Evolutionary conservation across 2,113 vertebrate genomes (phyloP), one percentile per base, ranked within the genome.

Genomic region (Amblyopsis rosae): DNA sequence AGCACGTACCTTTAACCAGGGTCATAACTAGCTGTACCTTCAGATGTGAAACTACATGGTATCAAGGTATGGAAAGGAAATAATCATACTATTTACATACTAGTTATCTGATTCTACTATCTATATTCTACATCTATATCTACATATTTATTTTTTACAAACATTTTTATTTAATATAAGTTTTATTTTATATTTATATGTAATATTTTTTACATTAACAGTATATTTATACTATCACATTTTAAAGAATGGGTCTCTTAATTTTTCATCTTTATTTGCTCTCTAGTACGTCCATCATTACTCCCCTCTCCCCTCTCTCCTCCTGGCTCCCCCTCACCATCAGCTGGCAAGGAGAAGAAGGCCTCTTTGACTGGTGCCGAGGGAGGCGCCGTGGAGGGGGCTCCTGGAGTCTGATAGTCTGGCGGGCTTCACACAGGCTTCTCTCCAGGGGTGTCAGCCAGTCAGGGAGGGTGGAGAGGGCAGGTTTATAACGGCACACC

Each of bases 371-470:
- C 84, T 89, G 67, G 33, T 83, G 82, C 65, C 79, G 70, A 77
- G 78, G 65, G 70, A 56, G 54, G 54, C 15, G 9, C 50, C 15
- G 56, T 35, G 57, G 35, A 12, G 53, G 11, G 83, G 76, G 83
- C 84, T 82, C 56, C 65, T 91, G 92, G 90, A 93, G 91, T 91
- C 92, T 86, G 87, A 91, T 88, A 93, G 91, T 91, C 90, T 93
- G 90, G 87, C 88, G 72, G 73, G 73, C n/a, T 75, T 53, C 61
- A 33, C 45, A 33, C 68, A 82, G 72, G 78, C 62, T 73, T 82
- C 72, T 79, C 83, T 79, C 72, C 59, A 17, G 82, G 87, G 82
- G 55, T 69, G 53, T 12, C 1, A 3, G 13, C 5, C 12, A 79
- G 70, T 58, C 73, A 78, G 79, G 74, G 73, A 50, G 59, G 70